Conservation (phyloP, 35 echinoderm and acorn worm genomes). For the Acanthaster planci region DNA sequence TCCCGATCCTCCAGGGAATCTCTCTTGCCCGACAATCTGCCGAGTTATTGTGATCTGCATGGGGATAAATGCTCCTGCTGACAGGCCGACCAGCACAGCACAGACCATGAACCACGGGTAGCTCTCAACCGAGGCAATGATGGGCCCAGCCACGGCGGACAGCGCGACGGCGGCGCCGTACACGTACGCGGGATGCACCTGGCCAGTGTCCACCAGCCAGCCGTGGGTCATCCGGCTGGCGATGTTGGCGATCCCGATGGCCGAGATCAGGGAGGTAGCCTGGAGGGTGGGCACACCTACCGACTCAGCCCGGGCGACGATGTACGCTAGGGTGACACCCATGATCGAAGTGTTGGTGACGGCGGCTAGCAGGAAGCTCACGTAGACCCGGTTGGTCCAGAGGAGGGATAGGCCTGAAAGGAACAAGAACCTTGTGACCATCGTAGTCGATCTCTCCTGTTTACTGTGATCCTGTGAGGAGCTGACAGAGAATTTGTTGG, state of each 20-base stretch:
- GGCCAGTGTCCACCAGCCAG: constrained; percentile 7
- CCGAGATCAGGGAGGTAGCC: constrained; percentile 32
- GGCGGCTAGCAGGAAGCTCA: neutral
- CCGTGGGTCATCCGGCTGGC: neutral
- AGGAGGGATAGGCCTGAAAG: neutral
- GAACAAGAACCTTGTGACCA: neutral
- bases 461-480: too few relatives aligned
- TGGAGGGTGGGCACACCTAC: neutral
- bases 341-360: constrained; percentile 6
- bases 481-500: neutral
- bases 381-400: constrained; percentile 14
- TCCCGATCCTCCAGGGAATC: too few relatives aligned
- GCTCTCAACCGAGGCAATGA: too few relatives aligned
- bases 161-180: neutral
- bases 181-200: neutral
- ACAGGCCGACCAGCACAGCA: too few relatives aligned
- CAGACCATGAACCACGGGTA: too few relatives aligned
- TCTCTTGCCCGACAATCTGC: too few relatives aligned
- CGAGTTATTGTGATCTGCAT: too few relatives aligned
- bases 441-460: neutral
- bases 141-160: too few relatives aligned
- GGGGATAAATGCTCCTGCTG: too few relatives aligned
- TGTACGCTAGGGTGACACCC: constrained; percentile 6
- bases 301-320: constrained; percentile 31
- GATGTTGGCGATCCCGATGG: constrained; percentile 17